A percentile compares a stretch with the other conserved stretches of the same genome.
Conservation (phyloP, 2,797 vertebrate genomes). For the Thaleichthys pacificus region DNA sequence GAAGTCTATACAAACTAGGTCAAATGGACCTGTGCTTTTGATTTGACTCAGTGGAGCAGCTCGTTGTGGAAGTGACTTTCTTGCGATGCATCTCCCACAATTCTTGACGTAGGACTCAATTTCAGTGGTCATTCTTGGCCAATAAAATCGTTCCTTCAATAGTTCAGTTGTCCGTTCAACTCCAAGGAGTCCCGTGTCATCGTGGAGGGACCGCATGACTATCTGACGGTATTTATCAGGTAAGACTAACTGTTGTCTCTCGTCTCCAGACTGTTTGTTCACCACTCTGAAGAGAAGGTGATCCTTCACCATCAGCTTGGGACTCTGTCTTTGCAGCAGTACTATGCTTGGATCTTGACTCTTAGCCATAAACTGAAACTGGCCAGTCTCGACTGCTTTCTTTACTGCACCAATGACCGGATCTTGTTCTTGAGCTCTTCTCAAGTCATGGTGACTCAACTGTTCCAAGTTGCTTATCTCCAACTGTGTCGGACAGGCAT, state of each 20-base stretch:
- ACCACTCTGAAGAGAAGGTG: slow-evolving; percentile 7
- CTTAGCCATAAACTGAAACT: background rate
- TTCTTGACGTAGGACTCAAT: slow-evolving; percentile 20
- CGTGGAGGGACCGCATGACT: slow-evolving; percentile 21
- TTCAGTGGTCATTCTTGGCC: slow-evolving; percentile 24
- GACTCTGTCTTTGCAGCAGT: slow-evolving; percentile 3
- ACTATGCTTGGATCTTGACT: background rate
- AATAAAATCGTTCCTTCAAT: slow-evolving; percentile 20
- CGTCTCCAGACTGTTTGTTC: background rate
- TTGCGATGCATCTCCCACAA: slow-evolving; percentile 21
- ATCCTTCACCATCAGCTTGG: slow-evolving; percentile 11
- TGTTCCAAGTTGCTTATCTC: background rate
- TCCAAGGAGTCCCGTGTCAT: slow-evolving; percentile 29
- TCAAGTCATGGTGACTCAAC: background rate
- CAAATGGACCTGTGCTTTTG: slow-evolving; percentile 13
- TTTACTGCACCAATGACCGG: slow-evolving; percentile 1
- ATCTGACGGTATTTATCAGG: slow-evolving; percentile 9
- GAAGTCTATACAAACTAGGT: slow-evolving; percentile 22
- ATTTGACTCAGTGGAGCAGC: slow-evolving; percentile 22
- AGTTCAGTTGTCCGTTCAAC: slow-evolving; percentile 18
- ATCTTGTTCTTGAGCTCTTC: slow-evolving; percentile 17
- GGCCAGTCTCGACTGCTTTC: slow-evolving; percentile 14
- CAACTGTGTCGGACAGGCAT: slow-evolving; percentile 12
- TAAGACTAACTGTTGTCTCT: slow-evolving; percentile 5
- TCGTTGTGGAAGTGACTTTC: background rate